Evolutionary conservation across 1,140 invertebrate species (phyloP), one percentile per base, ranked within the genome.

Genomic region (Elymnias hypermnestra): DNA sequence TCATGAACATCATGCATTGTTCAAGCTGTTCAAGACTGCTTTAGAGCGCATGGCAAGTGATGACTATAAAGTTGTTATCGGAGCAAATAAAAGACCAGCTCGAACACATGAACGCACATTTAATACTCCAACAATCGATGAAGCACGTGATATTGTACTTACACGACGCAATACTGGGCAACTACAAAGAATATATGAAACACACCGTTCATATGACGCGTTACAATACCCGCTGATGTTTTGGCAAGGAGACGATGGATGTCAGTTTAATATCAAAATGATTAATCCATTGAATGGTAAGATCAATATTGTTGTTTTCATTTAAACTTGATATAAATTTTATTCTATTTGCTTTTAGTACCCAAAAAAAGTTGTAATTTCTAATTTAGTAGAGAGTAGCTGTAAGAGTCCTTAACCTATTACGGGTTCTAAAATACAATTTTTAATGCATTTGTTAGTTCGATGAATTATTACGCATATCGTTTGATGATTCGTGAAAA

Each of bases 401-500:
- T n/a, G n/a, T n/a, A n/a, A n/a, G n/a, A n/a, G n/a, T n/a, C n/a
- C n/a, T n/a, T n/a, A n/a, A n/a, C n/a, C n/a, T n/a, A n/a, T n/a
- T n/a, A n/a, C n/a, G n/a, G n/a, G n/a, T n/a, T n/a, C n/a, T n/a
- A n/a, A n/a, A n/a, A n/a, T n/a, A n/a, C n/a, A n/a, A n/a, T n/a
- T n/a, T n/a, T n/a, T n/a, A n/a, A n/a, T 21, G 19, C 19, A 3
- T 21, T 21, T 21, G 19, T 21, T 21, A 21, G 19, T 6, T 21
- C 19, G 6, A 21, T 21, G 19, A 21, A 21, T 21, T 21, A 21
- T 21, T 21, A 59, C 8, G 42, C 69, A 58, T 60, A 59, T 46
- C 39, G 59, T 44, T 44, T 67, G 39, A 63, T 67, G 59, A 72
- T 87, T 63, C 63, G 81, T 57, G 45, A 49, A 50, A 60, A 63